Evolutionary conservation across 2,113 vertebrate genomes (phyloP).

Genomic region (Erythrolamprus reginae): DNA sequence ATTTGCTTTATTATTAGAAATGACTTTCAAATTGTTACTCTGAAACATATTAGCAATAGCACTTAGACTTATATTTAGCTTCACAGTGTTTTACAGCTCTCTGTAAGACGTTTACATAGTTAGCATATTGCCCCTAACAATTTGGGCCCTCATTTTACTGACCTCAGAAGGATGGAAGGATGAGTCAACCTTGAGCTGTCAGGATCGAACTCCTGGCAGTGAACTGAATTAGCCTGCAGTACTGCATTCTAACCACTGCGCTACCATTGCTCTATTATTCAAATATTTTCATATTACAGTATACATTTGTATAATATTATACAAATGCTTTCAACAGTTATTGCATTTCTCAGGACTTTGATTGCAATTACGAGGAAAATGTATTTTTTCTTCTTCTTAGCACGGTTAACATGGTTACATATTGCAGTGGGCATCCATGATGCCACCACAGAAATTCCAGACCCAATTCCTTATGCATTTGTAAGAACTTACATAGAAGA

Average conservation of each 20-base stretch:
- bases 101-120: neutral
- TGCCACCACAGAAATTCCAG: neutral
- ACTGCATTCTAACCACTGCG: neutral
- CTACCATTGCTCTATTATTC: neutral
- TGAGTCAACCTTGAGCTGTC: neutral
- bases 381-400: neutral
- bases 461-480: neutral
- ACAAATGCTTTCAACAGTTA: neutral
- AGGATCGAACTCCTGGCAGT: neutral
- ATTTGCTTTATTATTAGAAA: neutral
- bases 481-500: slow-evolving; percentile 80
- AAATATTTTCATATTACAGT: neutral
- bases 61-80: neutral
- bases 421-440: neutral
- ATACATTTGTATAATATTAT: neutral
- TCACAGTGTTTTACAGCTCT: neutral
- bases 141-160: neutral
- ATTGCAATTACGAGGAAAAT: neutral
- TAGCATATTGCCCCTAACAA: too few relatives aligned
- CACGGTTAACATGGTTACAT: neutral
- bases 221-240: neutral
- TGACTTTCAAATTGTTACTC: neutral
- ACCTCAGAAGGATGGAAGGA: neutral
- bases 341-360: neutral
- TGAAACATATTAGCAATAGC: neutral